Evolutionary conservation across 2,797 vertebrate species (phyloP).

Genomic region (Apodemus agrarius): DNA sequence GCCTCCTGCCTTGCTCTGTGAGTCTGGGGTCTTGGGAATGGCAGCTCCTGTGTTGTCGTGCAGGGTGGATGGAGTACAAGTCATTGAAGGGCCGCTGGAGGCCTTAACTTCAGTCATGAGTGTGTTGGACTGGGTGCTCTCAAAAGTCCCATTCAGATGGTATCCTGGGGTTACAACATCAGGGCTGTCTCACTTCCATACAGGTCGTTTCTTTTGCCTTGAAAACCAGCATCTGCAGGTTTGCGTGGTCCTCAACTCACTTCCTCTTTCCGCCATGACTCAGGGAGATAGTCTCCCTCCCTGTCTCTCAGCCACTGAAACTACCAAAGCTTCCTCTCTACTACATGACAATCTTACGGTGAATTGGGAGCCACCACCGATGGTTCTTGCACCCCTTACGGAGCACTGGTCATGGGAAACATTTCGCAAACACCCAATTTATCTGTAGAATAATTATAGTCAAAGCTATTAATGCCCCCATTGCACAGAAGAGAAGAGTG

Average conservation of each 20-base stretch:
- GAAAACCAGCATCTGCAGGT: neutral
- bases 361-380: neutral
- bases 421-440: neutral
- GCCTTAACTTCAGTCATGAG: neutral
- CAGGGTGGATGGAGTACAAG: neutral
- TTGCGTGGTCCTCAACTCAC: neutral
- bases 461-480: neutral
- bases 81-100: neutral
- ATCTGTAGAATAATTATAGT: neutral
- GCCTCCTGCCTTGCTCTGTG: neutral
- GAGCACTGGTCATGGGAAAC: neutral
- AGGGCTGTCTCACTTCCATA: neutral
- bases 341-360: neutral
- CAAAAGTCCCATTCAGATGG: neutral
- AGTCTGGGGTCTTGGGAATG: neutral
- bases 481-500: neutral
- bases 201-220: neutral
- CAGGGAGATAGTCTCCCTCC: neutral
- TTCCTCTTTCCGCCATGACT: neutral
- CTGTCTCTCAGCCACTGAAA: neutral
- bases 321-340: neutral
- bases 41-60: neutral
- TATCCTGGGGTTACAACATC: neutral
- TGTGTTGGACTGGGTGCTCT: neutral
- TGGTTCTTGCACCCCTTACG: neutral